Base-by-base conservation (phyloP, 2,888 invertebrate genomes). In the Tridacna gigas region DNA sequence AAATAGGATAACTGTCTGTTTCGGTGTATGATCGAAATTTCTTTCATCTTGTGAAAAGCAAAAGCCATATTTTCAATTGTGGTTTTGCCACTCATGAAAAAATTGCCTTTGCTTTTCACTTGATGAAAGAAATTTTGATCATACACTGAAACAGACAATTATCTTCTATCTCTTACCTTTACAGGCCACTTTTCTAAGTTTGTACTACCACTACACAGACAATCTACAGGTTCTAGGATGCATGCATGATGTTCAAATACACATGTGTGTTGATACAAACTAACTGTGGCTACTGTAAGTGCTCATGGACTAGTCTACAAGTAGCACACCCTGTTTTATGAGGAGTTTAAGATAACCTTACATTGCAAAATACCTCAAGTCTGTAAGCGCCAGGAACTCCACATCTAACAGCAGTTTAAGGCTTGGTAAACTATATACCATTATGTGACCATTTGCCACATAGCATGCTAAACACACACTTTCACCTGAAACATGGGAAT, bases 401-500 rank as follows among this genome's bases (percentile, higher is more conserved):
- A 98, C 97, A 95, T 99, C 98, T 93, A 98, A 96, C 89, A 99
- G 96, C 91, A 97, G 97, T 95, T 98, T 97, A 93, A 99, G 96
- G 95, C 98, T 98, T 86, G 99, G 99, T 95, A 99, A 96, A 96
- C 98, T 98, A 96, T 98, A 98, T 88, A 98, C 97, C 94, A 97
- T 96, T 94, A 99, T 96, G 95, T 98, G 98, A 79, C 99, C 99
- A 95, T 97, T 98, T 87, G 98, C 98, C 93, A 98, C 96, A 96
- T 99, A 99, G 95, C 97, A 98, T 91, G 98, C 97, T 94, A 99
- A 96, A 95, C 98, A 99, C 92, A 98, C 97, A 95, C 98, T 98
- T 95, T 98, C 88, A 75, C 83, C 98, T 98, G 96, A 22, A 96
- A 74, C 20, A 77, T 25, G 56, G 56, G 7, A 37, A 37, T 5